phyloP scores from a whole-genome alignment of 2,888 invertebrate genomes.

The Beris morrisii region DNA sequence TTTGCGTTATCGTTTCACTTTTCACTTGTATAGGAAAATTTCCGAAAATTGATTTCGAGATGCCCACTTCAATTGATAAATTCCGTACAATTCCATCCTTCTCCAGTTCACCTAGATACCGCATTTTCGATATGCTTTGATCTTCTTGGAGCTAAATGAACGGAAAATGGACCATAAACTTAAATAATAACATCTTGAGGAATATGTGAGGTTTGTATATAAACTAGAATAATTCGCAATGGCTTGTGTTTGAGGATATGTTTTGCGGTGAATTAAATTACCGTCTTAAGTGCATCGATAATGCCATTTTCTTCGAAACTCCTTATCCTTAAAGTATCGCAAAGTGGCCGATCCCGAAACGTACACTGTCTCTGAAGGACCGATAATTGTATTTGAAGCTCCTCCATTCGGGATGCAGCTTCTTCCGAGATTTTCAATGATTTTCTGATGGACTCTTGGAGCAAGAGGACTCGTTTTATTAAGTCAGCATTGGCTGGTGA shows the following conservation, averaged over 20 bases:
- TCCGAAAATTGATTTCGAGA: slow-evolving; percentile 55
- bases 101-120: slow-evolving; percentile 56
- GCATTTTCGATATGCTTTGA: slow-evolving; percentile 55
- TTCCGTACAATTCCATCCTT: slow-evolving; percentile 54
- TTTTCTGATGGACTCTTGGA: slow-evolving; percentile 54
- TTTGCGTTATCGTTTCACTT: slow-evolving; percentile 52
- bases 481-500: slow-evolving; percentile 53
- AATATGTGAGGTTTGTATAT: too few relatives aligned
- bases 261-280: slow-evolving; percentile 39
- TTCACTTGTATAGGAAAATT: slow-evolving; percentile 56
- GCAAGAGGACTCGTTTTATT: slow-evolving; percentile 54
- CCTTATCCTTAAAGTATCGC: slow-evolving; percentile 73
- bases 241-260: not conserved
- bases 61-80: slow-evolving; percentile 54
- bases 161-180: too few relatives aligned
- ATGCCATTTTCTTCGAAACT: slow-evolving; percentile 63
- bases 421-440: slow-evolving; percentile 55
- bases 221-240: too few relatives aligned
- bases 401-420: slow-evolving; percentile 56
- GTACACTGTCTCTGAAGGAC: slow-evolving; percentile 65
- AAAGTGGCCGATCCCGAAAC: slow-evolving; percentile 70
- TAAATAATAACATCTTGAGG: too few relatives aligned
- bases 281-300: slow-evolving; percentile 55
- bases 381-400: slow-evolving; percentile 56
- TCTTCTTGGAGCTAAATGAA: slow-evolving; percentile 53